Conservation (phyloP, 35 echinoderm and acorn worm genomes). For the Patiria miniata region DNA sequence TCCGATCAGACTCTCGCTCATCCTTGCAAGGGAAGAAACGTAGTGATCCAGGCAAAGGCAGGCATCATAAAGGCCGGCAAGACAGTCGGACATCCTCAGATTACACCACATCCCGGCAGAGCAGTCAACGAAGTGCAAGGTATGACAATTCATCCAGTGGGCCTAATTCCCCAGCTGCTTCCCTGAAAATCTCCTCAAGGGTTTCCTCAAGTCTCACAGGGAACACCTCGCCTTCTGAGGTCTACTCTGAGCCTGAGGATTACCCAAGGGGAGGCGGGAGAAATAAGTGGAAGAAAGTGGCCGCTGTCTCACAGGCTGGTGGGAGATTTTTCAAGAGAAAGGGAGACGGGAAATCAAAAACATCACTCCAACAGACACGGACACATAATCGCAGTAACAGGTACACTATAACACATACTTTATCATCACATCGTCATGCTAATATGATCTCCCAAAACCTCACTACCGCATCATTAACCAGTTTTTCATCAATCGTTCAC, state of each 20-base stretch:
- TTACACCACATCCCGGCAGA: not conserved
- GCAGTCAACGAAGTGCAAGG: not conserved
- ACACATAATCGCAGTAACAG: not conserved
- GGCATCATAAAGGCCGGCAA: not conserved
- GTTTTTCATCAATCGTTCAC: no score
- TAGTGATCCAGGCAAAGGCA: not conserved
- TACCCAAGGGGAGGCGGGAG: not conserved
- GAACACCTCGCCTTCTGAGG: not conserved
- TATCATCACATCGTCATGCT: no score
- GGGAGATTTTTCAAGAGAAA: not conserved
- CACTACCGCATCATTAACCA: no score
- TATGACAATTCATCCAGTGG: conserved; percentile 3
- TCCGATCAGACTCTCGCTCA: not conserved
- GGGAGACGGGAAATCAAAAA: not conserved
- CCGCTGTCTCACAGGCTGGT: not conserved
- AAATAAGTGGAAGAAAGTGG: not conserved
- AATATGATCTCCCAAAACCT: no score
- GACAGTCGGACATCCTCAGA: not conserved
- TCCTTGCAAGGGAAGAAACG: not conserved
- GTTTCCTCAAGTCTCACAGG: not conserved
- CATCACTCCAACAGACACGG: not conserved
- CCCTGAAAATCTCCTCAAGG: not conserved
- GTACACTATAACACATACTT: not conserved
- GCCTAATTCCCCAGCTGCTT: not conserved
- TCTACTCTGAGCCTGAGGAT: conserved; percentile 10